Base-by-base conservation (phyloP, 2,113 vertebrate species). In the Anguilla rostrata region DNA sequence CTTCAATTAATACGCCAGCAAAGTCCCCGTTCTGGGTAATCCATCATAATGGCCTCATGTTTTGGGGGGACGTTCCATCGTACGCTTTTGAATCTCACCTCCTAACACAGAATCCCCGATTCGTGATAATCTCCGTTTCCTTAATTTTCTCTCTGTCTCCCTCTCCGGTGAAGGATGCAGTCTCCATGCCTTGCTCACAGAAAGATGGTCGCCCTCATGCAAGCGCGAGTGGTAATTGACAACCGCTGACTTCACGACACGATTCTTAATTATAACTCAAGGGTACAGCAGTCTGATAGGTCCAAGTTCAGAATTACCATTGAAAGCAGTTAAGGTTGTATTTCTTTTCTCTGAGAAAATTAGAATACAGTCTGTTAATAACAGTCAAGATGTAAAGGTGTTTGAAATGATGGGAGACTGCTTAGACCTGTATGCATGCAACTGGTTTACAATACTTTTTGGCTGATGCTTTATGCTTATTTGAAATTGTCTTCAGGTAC, bases 261-360 rank as follows among this genome's bases (percentile, higher is more conserved):
- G 91, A 93, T 93, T 94, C 93, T 95, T 95, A 96, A 96, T 95
- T 95, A 94, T 95, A 92, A 94, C 95, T 94, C 90, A 84, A 88
- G 94, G 95, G 94, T 92, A 94, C 83, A 90, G 92, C 86, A 88
- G 89, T 91, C 93, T 89, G 90, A 91, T 88, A 75, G 92, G 84
- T 91, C 90, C 63, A 86, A 89, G 92, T 94, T 92, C 91, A 92
- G 89, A 91, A 88, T 90, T 83, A 90, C 91, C 29, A 87, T 89
- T 87, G 88, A 90, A 88, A 89, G 89, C 88, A 93, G 91, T 94
- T 93, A 94, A 91, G 90, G 92, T 91, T 91, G 91, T 84, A 92
- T 92, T 90, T 89, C 87, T 90, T 89, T 87, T 88, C 88, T 92
- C 90, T 89, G 84, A 88, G 87, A 92, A 91, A 91, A 92, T 92